phyloP scores from a whole-genome alignment of 2,113 vertebrate genomes.

The Condylura cristata region DNA sequence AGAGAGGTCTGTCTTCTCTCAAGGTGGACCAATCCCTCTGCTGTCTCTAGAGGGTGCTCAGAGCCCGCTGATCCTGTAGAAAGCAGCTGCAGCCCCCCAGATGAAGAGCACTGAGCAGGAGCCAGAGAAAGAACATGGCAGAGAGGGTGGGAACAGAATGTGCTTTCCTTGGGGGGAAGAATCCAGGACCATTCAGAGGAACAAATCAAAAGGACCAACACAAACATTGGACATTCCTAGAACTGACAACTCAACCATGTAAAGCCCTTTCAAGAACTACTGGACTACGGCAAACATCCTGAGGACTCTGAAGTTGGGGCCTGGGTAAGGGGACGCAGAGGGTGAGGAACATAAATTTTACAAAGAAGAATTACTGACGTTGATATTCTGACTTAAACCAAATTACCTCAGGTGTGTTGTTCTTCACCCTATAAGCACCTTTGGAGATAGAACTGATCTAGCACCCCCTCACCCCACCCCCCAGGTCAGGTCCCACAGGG shows the following conservation, averaged over 20 bases:
- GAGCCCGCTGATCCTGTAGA: background rate
- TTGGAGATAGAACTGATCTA: background rate
- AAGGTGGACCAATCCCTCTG: background rate
- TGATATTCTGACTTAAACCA: background rate
- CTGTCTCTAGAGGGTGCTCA: slow-evolving; percentile 55
- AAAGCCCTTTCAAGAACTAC: too few species aligned
- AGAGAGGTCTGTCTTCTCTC: background rate
- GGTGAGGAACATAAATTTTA: too few species aligned
- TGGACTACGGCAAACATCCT: too few species aligned
- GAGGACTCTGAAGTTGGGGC: too few species aligned
- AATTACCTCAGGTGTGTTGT: background rate
- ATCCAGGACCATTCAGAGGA: background rate
- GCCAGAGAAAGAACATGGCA: background rate
- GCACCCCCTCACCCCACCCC: background rate
- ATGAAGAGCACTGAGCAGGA: background rate
- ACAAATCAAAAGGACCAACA: too few species aligned
- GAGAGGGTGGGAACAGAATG: background rate
- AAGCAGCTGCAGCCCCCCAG: background rate
- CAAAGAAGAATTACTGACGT: background rate
- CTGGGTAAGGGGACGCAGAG: too few species aligned
- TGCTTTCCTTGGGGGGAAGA: background rate
- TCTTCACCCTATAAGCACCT: background rate
- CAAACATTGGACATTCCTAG: too few species aligned
- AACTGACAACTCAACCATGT: too few species aligned
- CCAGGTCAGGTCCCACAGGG: background rate